Base-by-base conservation (phyloP, 1,140 invertebrate species). In the Adoxophyes honmai region DNA sequence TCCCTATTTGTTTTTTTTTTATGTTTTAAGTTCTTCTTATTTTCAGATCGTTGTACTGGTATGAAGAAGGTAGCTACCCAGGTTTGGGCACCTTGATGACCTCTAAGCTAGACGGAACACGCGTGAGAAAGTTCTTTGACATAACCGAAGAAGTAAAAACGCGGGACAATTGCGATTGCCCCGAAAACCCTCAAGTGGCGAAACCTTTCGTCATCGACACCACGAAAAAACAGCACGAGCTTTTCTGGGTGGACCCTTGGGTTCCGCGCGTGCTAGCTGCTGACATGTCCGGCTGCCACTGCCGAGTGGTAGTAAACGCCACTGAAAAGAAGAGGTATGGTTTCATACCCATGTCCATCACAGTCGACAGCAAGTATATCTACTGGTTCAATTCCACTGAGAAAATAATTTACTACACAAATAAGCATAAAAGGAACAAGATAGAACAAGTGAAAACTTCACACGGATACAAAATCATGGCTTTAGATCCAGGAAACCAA, bases 401-500 rank as follows among this genome's bases (percentile, higher is more conserved):
- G 13, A 91, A 91, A 11, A 84, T 87, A 7, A 90, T 96, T 34
- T 94, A 94, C 70, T 93, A 90, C 55, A 85, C 93, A 0, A 90
- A 90, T 37, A 94, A 94, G 74, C 66, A 87, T 33, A 61, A 81
- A 68, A 64, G 68, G 36, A 70, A 54, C 34, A 78, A 79, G 61
- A 76, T 89, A 10, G 74, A 83, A 54, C 70, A 78, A 4, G 67
- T 81, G 0, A 89, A 88, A 62, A 78, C 75, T 7, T 70, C 78
- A 4, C 73, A 80, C 55, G 89, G 86, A 0, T 86, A 89, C 62
- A 91, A 92, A 68, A 93, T 96, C 13, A 84, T 92, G 70, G 93
- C 95, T 0, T 89, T 94, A 60, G 95, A 95, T 11, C 89, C 91
- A 34, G 92, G 93, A n/a, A 87, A 94, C 14, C 96, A 97, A 78